Evolutionary conservation across 2,113 vertebrate genomes (phyloP).

Genomic region (Coreoperca whiteheadi): DNA sequence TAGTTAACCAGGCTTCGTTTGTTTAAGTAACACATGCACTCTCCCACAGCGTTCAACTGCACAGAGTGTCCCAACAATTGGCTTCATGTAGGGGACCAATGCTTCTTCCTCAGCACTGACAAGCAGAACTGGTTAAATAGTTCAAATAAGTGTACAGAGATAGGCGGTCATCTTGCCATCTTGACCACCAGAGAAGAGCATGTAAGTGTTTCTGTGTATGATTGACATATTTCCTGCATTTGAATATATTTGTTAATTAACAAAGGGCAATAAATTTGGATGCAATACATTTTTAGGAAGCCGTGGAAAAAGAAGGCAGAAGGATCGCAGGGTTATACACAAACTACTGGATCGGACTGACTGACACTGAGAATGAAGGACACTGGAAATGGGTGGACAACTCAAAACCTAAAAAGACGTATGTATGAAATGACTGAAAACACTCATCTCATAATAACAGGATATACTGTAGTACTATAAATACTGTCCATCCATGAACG

Average conservation of each 20-base stretch:
- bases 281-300: conserved; percentile 20
- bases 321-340: conserved; percentile 2
- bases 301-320: conserved; percentile 30
- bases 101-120: conserved; percentile 30
- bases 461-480: neutral
- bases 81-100: conserved; percentile 34
- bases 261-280: neutral
- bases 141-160: neutral
- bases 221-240: neutral
- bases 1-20: neutral
- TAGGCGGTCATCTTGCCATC: conserved; percentile 36
- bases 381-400: conserved; percentile 44
- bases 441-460: neutral
- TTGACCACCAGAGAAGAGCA: conserved; percentile 43
- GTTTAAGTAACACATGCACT: neutral
- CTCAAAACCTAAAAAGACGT: neutral
- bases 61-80: conserved; percentile 27
- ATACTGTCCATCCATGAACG: neutral
- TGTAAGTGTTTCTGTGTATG: conserved; percentile 1
- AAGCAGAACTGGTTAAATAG: neutral
- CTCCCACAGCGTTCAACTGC: neutral
- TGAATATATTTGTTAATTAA: neutral
- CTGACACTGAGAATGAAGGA: conserved; percentile 38
- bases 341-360: conserved; percentile 49
- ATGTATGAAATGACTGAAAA: conserved; percentile 6